Evolutionary conservation across 2,888 invertebrate genomes (phyloP), one percentile per base, ranked within the genome.

Genomic region (Heliconius charithonia): DNA sequence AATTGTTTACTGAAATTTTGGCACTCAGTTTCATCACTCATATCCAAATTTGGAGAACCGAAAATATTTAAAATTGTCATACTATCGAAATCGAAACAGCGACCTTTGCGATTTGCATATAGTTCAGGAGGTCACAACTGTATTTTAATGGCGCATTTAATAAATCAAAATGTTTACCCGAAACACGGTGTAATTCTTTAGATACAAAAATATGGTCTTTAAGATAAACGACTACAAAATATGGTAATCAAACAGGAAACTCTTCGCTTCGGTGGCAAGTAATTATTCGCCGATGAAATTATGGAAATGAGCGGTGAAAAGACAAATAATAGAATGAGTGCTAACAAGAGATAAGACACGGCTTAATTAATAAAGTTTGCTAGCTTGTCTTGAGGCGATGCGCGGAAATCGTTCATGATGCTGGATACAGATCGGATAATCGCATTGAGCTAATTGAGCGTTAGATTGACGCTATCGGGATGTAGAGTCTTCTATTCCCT

Each of bases 321-420:
- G 93, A 95, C 94, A 95, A 95, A 95, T 95, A 95, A 94, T 92
- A 94, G 93, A 95, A 95, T 92, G 95, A 95, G 95, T 95, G 95
- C 94, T 94, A 94, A 94, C 94, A 94, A 94, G 94, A 94, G 95
- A 95, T 95, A 95, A 95, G 94, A 95, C 95, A 93, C 91, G 93
- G 93, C 94, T 94, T 95, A 95, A 95, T 95, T 94, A 95, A 95
- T 95, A 95, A 95, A 95, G 94, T 95, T 95, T 91, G 93, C 91
- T 91, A 89, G 90, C 88, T 92, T 91, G 93, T 92, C 92, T 92
- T 89, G 87, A 89, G 89, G 90, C 88, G 90, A 83, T 79, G 86
- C 87, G 88, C 88, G 88, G 87, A 85, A 90, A 91, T 89, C 90
- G 89, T 85, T 87, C 89, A 89, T 91, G 90, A 89, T 90, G 90